Base-by-base conservation (phyloP, 1,140 invertebrate genomes). In the Bemisia tabaci region DNA sequence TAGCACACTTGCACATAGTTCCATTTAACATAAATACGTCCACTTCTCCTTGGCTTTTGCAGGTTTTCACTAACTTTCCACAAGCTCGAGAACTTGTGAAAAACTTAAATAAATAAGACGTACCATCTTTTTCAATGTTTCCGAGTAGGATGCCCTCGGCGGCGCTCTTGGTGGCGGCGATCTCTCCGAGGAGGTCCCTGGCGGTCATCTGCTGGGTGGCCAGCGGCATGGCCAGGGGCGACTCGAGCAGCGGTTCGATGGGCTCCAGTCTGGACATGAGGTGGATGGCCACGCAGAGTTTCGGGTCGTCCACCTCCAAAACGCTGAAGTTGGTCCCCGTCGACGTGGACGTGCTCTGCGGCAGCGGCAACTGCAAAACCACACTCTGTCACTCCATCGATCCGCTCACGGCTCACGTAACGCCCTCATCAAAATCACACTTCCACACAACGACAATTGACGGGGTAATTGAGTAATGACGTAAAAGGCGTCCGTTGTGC, bases 121-220 rank as follows among this genome's bases (percentile, higher is more conserved):
- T 79, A 90, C 88, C 82, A 75, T 89, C 89, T 74, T 87, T 87
- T 74, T 94, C 91, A 85, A 94, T 90, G 74, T 93, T 94, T 26
- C 89, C 87, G 26, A 94, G 77, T 9, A 94, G 79, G 84, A 94
- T 91, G 69, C 91, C 83, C 70, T 91, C 82, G 60, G 88, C 78
- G 61, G 90, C 83, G 5, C 84, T 85, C 71, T 88, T 87, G 1
- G 85, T 83, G 73, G 83, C 81, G 11, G 80, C 80, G 11, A 92
- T 85, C 73, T 92, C 90, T 21, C 83, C 84, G 2, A 93, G 75
- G 5, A 93, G 78, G 71, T 92, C 88, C 9, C 83, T 84, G 0
- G 90, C 91, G 23, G 88, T 85, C 33, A 85, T 82, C 68, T 87
- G 83, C 76, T 93, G 91, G 69, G 89, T 84, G 33, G 87, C 81